phyloP scores from a whole-genome alignment of 2,797 vertebrate genomes.

The Acanthornis magna region DNA sequence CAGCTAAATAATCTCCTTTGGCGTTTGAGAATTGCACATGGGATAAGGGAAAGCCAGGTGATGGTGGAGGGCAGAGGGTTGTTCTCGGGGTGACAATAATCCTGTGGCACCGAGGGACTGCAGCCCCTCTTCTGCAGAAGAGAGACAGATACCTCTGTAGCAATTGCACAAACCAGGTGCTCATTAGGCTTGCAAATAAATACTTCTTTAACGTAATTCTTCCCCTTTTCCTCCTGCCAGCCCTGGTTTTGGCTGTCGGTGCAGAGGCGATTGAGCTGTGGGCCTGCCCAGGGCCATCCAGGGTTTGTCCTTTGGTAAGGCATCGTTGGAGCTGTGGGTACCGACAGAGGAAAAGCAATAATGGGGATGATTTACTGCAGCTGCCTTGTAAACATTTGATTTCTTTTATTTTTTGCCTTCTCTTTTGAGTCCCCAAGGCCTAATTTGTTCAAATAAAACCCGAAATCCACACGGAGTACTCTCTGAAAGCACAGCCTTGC shows the following conservation, averaged over 20 bases:
- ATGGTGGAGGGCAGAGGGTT: not conserved
- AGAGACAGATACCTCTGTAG: not conserved
- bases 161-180: not conserved
- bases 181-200: not conserved
- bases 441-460: conserved; percentile 54
- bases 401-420: not conserved
- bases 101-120: not conserved
- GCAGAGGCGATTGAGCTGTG: not conserved
- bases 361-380: not conserved
- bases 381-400: conserved; percentile 17
- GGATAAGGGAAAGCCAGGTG: not conserved
- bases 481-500: not conserved
- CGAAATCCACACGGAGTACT: not conserved
- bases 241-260: not conserved
- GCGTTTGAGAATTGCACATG: not conserved
- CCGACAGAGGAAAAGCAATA: not conserved
- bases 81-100: not conserved
- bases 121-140: not conserved
- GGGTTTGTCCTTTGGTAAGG: not conserved
- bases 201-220: not conserved
- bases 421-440: conserved; percentile 24
- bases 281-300: not conserved
- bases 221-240: not conserved
- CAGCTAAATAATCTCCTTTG: not conserved
- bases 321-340: not conserved